phyloP scores from a whole-genome alignment of 2,797 vertebrate species.

The Enteromius radiatus region DNA sequence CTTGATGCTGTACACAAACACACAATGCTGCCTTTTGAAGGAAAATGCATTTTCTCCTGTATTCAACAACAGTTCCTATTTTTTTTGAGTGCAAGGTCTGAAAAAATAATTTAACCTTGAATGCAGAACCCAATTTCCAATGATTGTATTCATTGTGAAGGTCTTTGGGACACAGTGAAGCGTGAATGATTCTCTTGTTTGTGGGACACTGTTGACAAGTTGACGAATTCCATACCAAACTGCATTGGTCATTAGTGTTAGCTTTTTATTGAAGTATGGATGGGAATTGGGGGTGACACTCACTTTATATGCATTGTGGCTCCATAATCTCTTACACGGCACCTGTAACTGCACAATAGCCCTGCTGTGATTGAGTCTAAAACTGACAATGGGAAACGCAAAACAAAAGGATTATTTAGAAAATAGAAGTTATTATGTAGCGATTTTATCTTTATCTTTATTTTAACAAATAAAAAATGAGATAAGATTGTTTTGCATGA shows the following conservation, averaged over 20 bases:
- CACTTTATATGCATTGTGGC: conserved; percentile 12
- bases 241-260: conserved; percentile 10
- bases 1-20: not conserved
- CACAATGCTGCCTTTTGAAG: not conserved
- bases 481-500: not conserved
- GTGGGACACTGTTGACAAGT: conserved; percentile 16
- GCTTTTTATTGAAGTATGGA: conserved; percentile 29
- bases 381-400: not conserved
- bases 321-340: not conserved
- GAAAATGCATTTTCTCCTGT: not conserved
- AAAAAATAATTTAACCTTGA: conserved; percentile 29
- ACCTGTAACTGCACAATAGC: not conserved
- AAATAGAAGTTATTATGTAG: not conserved
- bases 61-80: conserved; percentile 4
- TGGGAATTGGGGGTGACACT: conserved; percentile 30
- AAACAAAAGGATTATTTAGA: conserved; percentile 19
- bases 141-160: conserved; percentile 24
- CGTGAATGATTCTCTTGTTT: conserved; percentile 34
- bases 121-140: conserved; percentile 12
- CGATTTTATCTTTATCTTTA: not conserved
- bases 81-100: not conserved
- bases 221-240: conserved; percentile 37
- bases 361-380: conserved; percentile 3
- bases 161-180: conserved; percentile 41
- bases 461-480: not conserved